These are phyloP conservation scores for Argyresthia albistria DNA, from an alignment of 2,888 invertebrate species.

Conservation along the genomic window DNA sequence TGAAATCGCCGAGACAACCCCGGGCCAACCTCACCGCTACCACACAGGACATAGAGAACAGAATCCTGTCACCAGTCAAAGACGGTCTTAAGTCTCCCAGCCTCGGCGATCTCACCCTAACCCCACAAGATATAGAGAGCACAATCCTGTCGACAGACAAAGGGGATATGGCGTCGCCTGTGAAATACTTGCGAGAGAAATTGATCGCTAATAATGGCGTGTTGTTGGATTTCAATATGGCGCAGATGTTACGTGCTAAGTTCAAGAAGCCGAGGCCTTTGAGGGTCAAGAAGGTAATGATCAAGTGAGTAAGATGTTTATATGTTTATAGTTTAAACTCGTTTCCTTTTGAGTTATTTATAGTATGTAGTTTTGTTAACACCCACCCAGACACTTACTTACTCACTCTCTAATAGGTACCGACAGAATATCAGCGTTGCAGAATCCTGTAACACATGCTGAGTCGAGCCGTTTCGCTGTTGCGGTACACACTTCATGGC, in stretches of 20 bases:
- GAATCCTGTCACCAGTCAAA: background rate
- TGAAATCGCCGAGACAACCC: constrained; percentile 25
- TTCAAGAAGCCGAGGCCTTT: constrained; percentile 42
- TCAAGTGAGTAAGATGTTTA: constrained; percentile 44
- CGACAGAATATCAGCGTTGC: no score
- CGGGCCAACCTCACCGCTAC: background rate
- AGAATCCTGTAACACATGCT: no score
- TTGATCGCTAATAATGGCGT: constrained; percentile 11
- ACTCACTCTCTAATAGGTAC: no score
- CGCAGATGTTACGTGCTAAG: constrained; percentile 23
- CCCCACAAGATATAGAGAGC: background rate
- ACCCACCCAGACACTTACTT: no score
- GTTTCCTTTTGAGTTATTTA: no score
- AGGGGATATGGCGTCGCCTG: constrained; percentile 23
- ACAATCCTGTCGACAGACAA: background rate
- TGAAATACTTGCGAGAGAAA: constrained; percentile 20
- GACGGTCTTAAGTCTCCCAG: background rate
- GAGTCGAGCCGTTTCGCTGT: no score
- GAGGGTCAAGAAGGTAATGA: constrained; percentile 35
- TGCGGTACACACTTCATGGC: no score
- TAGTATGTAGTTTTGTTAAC: no score
- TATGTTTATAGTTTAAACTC: no score
- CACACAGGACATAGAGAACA: background rate
- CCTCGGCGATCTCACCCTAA: background rate
- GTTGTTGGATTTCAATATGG: constrained; percentile 14